Evolutionary conservation across 1,140 invertebrate species (phyloP).

Genomic region (Gonatopus flavifemur): DNA sequence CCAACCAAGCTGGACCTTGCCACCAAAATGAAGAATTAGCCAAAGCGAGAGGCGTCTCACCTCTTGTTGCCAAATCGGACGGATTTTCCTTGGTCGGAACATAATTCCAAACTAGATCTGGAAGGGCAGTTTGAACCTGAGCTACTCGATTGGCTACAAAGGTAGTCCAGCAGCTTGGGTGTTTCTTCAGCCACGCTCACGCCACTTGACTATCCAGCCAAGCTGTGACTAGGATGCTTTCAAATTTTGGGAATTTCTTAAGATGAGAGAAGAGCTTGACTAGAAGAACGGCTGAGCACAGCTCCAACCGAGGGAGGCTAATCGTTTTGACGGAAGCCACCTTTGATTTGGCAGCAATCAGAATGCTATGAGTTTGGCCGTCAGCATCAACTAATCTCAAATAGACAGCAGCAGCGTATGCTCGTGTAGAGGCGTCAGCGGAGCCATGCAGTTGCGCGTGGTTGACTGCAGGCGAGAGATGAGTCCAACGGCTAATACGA

Average conservation of each 20-base stretch:
- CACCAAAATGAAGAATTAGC: no score
- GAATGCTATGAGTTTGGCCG: background rate
- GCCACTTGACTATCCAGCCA: slow-evolving; percentile 40
- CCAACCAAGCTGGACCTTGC: no score
- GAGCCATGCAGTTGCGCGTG: slow-evolving; percentile 26
- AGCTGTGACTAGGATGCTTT: slow-evolving; percentile 19
- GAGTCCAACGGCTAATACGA: slow-evolving; percentile 16
- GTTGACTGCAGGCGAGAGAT: background rate
- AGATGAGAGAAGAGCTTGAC: slow-evolving; percentile 2
- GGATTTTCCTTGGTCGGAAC: no score
- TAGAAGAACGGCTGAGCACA: slow-evolving; percentile 10
- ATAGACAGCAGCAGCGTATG: slow-evolving; percentile 19
- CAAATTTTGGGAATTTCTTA: background rate
- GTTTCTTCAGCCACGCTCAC: slow-evolving; percentile 7
- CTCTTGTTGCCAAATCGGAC: no score
- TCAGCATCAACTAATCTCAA: slow-evolving; percentile 1
- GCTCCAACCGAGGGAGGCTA: background rate
- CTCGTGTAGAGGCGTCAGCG: slow-evolving; percentile 20
- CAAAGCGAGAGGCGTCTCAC: no score
- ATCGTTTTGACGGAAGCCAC: slow-evolving; percentile 30
- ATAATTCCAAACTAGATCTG: no score
- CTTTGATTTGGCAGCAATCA: slow-evolving; percentile 32
- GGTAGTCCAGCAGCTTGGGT: no score
- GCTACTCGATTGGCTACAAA: no score
- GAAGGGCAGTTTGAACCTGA: no score